phyloP scores from a whole-genome alignment of 2,113 vertebrate species.

The Arvicanthis niloticus region DNA sequence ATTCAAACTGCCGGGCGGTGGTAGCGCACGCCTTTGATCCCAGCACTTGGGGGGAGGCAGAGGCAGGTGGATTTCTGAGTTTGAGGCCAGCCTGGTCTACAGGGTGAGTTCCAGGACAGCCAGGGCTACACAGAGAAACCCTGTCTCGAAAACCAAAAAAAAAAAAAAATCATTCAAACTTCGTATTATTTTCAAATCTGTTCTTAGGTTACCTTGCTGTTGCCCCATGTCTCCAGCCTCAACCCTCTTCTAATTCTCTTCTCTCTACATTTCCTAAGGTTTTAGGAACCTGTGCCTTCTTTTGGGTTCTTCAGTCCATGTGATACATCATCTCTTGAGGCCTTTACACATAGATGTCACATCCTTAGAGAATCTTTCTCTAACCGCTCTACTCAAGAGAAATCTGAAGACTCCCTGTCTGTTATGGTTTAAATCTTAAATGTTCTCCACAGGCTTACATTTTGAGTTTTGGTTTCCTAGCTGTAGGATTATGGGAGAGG shows the following conservation, averaged over 20 bases:
- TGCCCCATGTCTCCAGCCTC: not conserved
- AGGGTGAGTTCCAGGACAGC: too few relatives aligned
- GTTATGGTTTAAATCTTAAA: not conserved
- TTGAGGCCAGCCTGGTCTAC: too few relatives aligned
- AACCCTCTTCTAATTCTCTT: not conserved
- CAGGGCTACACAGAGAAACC: too few relatives aligned
- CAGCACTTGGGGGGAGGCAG: too few relatives aligned
- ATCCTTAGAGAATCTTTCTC: slow-evolving; percentile 10
- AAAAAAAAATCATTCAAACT: not conserved
- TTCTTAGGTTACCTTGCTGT: not conserved
- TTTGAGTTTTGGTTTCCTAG: not conserved
- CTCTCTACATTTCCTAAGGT: not conserved
- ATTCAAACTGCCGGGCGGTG: too few relatives aligned
- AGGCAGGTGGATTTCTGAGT: too few relatives aligned
- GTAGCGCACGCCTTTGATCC: too few relatives aligned
- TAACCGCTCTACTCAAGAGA: not conserved
- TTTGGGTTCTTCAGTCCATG: not conserved
- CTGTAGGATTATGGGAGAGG: not conserved
- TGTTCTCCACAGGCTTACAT: not conserved
- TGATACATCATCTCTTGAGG: not conserved
- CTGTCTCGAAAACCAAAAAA: too few relatives aligned
- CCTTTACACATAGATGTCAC: not conserved
- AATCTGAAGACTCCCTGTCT: not conserved
- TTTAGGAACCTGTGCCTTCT: not conserved
- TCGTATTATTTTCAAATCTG: slow-evolving; percentile 38